These are phyloP conservation scores for Synergus itoensis DNA, from an alignment of 2,888 invertebrate genomes.

Conservation along the genomic window DNA sequence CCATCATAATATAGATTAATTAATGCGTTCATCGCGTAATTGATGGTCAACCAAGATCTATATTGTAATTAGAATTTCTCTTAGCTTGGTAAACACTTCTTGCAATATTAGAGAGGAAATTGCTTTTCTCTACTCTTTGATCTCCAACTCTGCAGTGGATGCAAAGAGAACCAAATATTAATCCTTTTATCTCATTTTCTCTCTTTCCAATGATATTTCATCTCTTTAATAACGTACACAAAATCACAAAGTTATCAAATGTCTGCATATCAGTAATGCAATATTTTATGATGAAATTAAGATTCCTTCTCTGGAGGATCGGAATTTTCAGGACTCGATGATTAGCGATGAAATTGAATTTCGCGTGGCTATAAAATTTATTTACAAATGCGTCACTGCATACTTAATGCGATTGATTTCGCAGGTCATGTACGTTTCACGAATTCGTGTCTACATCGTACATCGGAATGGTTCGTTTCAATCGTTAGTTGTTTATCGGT, in stretches of 20 bases:
- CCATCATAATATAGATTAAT: conserved; percentile 61
- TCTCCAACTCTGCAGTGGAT: neutral
- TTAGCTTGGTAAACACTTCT: conserved; percentile 46
- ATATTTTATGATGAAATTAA: too few relatives aligned
- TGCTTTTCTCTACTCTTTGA: conserved; percentile 2
- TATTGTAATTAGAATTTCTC: conserved; percentile 55
- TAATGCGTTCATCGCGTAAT: conserved; percentile 62
- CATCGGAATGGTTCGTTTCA: conserved; percentile 43
- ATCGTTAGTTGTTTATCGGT: conserved; percentile 48
- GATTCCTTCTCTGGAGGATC: too few relatives aligned
- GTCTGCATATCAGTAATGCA: too few relatives aligned
- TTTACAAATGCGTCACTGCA: neutral
- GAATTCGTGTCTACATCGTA: conserved; percentile 40
- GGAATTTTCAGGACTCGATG: too few relatives aligned
- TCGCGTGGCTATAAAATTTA: too few relatives aligned
- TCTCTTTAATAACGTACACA: neutral
- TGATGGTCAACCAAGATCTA: conserved; percentile 56
- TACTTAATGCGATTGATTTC: neutral
- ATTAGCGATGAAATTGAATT: too few relatives aligned
- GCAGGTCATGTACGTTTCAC: conserved; percentile 23
- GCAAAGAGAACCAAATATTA: neutral
- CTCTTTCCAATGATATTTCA: neutral
- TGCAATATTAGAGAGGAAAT: neutral
- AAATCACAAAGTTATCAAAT: too few relatives aligned
- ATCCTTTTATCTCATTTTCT: neutral